Evolutionary conservation across 2,888 invertebrate genomes (phyloP).

Genomic region (Smittia aterrima): DNA sequence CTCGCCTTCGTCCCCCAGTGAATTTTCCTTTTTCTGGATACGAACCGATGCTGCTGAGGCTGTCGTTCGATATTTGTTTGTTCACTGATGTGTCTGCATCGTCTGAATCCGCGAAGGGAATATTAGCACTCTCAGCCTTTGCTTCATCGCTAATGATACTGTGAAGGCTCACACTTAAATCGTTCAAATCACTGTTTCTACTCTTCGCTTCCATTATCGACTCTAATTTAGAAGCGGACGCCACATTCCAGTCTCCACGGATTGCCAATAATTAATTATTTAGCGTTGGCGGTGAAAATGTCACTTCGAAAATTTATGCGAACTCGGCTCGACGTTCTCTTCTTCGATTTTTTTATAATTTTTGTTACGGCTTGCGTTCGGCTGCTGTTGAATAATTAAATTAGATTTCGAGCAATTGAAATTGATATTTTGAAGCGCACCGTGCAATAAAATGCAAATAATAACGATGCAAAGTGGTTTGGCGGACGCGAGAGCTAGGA

Average conservation of each 20-base stretch:
- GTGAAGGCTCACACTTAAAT: constrained; percentile 23
- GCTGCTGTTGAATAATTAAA: not conserved
- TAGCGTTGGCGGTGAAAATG: not conserved
- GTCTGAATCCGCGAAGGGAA: constrained; percentile 20
- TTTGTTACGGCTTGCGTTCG: not conserved
- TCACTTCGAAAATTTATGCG: not conserved
- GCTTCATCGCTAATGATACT: constrained; percentile 2
- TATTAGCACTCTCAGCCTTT: not conserved
- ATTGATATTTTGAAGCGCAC: not conserved
- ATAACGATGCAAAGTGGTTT: not conserved
- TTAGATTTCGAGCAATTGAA: not conserved
- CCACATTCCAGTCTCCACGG: not conserved
- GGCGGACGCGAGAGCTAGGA: too few species aligned
- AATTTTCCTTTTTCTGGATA: not conserved
- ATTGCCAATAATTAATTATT: constrained; percentile 12
- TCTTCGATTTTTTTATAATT: not conserved
- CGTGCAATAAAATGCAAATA: not conserved
- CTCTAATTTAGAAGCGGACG: not conserved
- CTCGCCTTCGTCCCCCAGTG: not conserved
- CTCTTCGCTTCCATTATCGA: not conserved
- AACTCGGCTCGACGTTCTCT: not conserved
- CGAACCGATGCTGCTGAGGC: constrained; percentile 10
- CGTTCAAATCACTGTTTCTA: constrained; percentile 16
- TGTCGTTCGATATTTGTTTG: not conserved
- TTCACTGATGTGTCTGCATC: constrained; percentile 1